phyloP scores from a whole-genome alignment of 2,888 invertebrate species.

The Protodeltote pygarga region DNA sequence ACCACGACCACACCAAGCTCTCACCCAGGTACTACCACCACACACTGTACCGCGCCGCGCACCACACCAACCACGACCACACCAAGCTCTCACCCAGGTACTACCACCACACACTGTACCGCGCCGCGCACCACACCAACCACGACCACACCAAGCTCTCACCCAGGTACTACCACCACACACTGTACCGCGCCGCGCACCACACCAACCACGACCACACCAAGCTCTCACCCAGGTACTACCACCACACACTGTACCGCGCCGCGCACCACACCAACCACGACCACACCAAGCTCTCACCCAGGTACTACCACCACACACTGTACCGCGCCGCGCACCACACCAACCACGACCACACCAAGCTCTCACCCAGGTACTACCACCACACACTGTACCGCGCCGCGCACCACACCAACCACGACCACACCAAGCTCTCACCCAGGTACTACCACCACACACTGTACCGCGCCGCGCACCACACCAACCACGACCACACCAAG shows the following conservation, averaged over 20 bases:
- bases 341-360: slow-evolving; percentile 75
- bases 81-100: slow-evolving; percentile 61
- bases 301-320: too few relatives aligned
- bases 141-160: too few relatives aligned
- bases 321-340: slow-evolving; percentile 96
- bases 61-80: slow-evolving; percentile 79
- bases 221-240: too few relatives aligned
- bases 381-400: slow-evolving; percentile 83
- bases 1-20: too few relatives aligned
- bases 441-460: too few relatives aligned
- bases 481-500: slow-evolving; percentile 73
- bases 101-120: slow-evolving; percentile 64
- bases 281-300: slow-evolving; percentile 68
- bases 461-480: slow-evolving; percentile 95
- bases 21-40: too few relatives aligned
- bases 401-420: too few relatives aligned
- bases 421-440: too few relatives aligned
- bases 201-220: too few relatives aligned
- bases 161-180: too few relatives aligned
- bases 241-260: too few relatives aligned
- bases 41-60: slow-evolving; percentile 98
- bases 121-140: too few relatives aligned
- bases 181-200: slow-evolving; percentile 97
- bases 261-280: slow-evolving; percentile 90
- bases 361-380: slow-evolving; percentile 61